phyloP scores from a whole-genome alignment of 2,888 invertebrate genomes.

The Hymenopus coronatus region DNA sequence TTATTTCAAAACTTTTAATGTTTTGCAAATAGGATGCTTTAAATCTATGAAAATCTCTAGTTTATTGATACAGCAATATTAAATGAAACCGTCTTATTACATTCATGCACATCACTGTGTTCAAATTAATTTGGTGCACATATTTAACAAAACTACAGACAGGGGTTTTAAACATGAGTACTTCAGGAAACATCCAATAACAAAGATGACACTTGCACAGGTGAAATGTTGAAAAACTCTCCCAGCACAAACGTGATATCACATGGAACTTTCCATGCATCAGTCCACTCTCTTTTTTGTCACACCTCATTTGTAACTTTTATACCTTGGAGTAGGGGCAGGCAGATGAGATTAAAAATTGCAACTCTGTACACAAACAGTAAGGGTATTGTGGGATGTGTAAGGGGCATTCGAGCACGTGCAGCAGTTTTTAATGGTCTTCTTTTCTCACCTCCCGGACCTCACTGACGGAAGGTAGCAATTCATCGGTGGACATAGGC shows the following conservation, averaged over 20 bases:
- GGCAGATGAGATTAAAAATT: neutral
- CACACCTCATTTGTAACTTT: neutral
- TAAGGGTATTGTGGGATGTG: neutral
- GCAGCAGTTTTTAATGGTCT: constrained; percentile 1
- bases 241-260: neutral
- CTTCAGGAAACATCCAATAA: too few relatives aligned
- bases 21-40: too few relatives aligned
- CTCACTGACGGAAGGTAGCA: constrained; percentile 76
- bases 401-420: neutral
- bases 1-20: too few relatives aligned
- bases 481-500: constrained; percentile 79
- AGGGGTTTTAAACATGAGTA: neutral
- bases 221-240: too few relatives aligned
- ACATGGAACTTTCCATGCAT: neutral
- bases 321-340: neutral
- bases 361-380: neutral
- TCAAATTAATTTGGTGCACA: neutral
- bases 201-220: neutral
- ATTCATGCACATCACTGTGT: neutral
- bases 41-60: neutral
- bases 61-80: neutral
- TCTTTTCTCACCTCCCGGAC: constrained; percentile 34
- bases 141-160: neutral
- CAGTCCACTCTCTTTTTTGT: neutral
- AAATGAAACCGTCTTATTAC: neutral